These are phyloP conservation scores for Tichodroma muraria DNA, from an alignment of 2,113 vertebrate genomes.

Conservation along the genomic window DNA sequence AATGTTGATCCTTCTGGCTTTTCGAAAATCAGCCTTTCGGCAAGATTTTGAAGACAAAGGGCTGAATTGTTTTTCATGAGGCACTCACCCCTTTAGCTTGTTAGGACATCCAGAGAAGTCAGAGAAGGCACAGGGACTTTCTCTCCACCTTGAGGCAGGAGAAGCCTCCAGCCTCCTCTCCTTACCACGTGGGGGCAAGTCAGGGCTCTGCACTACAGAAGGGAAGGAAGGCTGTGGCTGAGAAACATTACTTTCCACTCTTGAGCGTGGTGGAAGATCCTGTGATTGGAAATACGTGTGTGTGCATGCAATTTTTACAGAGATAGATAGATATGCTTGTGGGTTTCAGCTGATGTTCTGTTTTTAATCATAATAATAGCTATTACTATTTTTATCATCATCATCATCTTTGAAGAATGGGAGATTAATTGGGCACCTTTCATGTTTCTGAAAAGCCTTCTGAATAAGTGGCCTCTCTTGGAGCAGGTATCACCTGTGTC, in stretches of 20 bases:
- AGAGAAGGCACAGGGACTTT: neutral
- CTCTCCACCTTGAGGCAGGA: neutral
- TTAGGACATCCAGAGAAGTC: neutral
- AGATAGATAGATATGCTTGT: neutral
- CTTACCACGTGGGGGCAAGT: fast-evolving
- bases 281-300: too few species aligned
- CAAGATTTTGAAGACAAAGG: neutral
- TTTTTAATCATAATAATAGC: neutral
- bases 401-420: neutral
- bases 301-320: neutral
- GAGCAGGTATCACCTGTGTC: neutral
- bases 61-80: neutral
- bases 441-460: neutral
- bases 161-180: neutral
- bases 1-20: neutral
- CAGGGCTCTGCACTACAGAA: neutral
- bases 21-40: neutral
- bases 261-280: neutral
- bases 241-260: neutral
- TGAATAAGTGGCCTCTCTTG: neutral
- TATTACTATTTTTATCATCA: neutral
- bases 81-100: neutral
- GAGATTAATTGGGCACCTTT: neutral
- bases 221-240: neutral
- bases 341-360: neutral